Percentiles rank a stretch among this genome's conserved stretches.
Conservation (phyloP, 2,797 vertebrate species). For the Trachops cirrhosus region DNA sequence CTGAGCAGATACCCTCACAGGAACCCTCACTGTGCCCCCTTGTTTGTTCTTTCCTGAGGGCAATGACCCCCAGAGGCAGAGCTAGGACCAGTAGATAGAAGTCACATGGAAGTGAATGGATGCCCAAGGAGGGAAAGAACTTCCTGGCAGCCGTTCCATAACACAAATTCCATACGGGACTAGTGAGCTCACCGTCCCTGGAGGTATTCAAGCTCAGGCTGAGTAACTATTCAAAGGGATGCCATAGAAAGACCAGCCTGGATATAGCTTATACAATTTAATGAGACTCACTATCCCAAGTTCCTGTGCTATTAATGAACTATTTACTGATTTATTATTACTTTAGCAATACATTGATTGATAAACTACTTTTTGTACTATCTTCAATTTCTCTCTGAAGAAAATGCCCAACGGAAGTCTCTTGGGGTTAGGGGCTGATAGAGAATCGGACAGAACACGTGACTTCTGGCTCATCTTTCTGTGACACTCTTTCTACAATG, state of each 20-base stretch:
- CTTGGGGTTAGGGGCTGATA: background rate
- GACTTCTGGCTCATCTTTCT: background rate
- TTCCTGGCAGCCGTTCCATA: background rate
- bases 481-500: background rate
- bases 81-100: background rate
- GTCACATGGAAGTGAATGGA: background rate
- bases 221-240: background rate
- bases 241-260: background rate
- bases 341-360: slow-evolving; percentile 23
- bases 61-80: background rate
- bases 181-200: background rate
- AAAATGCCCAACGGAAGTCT: background rate
- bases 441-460: background rate
- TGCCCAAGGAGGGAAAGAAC: background rate
- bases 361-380: background rate
- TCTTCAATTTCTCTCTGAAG: slow-evolving; percentile 23
- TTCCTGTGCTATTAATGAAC: background rate
- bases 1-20: background rate
- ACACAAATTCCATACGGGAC: background rate
- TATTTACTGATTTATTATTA: slow-evolving; percentile 17
- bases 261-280: background rate
- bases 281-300: background rate
- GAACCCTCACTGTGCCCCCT: background rate
- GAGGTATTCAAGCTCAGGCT: background rate
- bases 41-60: background rate